These are phyloP conservation scores for Chrysaora quinquecirrha DNA, from an alignment of 30 jellyfish, hydroid and myxozoan genomes.

Conservation along the genomic window DNA sequence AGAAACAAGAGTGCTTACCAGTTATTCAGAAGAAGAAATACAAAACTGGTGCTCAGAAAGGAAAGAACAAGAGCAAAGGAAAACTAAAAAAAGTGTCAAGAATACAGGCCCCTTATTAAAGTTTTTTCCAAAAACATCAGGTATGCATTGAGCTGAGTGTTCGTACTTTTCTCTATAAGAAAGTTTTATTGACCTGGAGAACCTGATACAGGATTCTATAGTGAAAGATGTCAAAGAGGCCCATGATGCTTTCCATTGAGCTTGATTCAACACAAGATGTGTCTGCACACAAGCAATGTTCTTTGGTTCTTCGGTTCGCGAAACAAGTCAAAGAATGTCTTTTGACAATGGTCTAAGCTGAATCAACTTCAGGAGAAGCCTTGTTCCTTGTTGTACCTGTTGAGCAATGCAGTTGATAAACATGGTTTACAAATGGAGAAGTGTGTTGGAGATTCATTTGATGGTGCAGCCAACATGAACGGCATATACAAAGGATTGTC, in stretches of 20 bases:
- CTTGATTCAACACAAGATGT: conserved; percentile 38
- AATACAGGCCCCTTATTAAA: conserved; percentile 25
- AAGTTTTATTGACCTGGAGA: conserved; percentile 1
- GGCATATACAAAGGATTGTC: conserved; percentile 43
- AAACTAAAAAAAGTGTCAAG: conserved; percentile 26
- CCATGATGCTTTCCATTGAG: conserved; percentile 30
- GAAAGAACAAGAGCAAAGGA: conserved; percentile 32
- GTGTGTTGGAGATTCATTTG: conserved; percentile 48
- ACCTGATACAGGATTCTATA: conserved; percentile 29
- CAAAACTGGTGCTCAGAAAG: conserved; percentile 33
- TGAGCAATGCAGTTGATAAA: conserved; percentile 43
- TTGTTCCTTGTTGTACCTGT: conserved; percentile 37
- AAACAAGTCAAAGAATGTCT: conserved; percentile 43
- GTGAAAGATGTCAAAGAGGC: no score
- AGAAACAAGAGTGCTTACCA: conserved; percentile 15
- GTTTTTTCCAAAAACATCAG: conserved; percentile 22
- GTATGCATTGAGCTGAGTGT: conserved; percentile 11
- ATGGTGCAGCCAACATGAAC: conserved; percentile 46
- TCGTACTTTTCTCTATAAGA: not conserved
- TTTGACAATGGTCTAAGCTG: conserved; percentile 34
- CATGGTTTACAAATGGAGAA: conserved; percentile 36
- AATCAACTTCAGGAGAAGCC: conserved; percentile 41
- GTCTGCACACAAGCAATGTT: conserved; percentile 40
- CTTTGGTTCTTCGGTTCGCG: conserved; percentile 34
- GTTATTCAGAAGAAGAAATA: conserved; percentile 26